Base-by-base conservation (phyloP, 2,113 vertebrate genomes). In the Montifringilla adamsi region DNA sequence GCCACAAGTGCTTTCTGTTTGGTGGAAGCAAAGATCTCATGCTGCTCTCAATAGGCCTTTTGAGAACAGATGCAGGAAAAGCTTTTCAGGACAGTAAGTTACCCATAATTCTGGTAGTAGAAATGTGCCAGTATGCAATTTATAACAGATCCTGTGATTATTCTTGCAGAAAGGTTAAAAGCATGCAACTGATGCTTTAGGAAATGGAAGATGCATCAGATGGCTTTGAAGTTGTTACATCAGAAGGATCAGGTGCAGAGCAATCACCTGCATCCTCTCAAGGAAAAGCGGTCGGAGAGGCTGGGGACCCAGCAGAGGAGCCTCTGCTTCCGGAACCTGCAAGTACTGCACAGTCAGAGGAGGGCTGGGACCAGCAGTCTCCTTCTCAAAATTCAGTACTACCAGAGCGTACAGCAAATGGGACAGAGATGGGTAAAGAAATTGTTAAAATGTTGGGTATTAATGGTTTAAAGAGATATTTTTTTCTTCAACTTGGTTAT, bases 351-450 rank as follows among this genome's bases (percentile, higher is more conserved):
- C 80, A 62, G 28, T 27, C 85, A 43, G 46, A 56, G 39, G 73
- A 41, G 20, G 56, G 67, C 30, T 46, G 43, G 2, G 8, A 93
- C 49, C 87, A 27, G 74, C 84, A 59, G 37, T 49, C 95, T 31
- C 7, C 26, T 62, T n/a, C 44, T 53, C 76, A 70, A 58, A 89
- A 53, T 30, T 80, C 47, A n/a, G 22, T 43, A 5, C 35, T 59
- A 10, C 35, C 75, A 78, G 67, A 87, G 35, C 90, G 79, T 44
- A 4, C 3, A 5, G 53, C 37, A 92, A 87, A 84, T 19, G 27
- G 66, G 30, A 80, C 66, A 75, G 87, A 80, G 78, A 95, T 94
- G 98, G 98, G 98, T 98, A 98, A 84, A 67, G 24, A 66, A 41
- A 41, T 31, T 53, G 31, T 7, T n/a, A 16, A 53, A 68, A 33